Evolutionary conservation across 2,113 vertebrate genomes (phyloP), one percentile per base, ranked within the genome.

Genomic region (Eidolon helvum): DNA sequence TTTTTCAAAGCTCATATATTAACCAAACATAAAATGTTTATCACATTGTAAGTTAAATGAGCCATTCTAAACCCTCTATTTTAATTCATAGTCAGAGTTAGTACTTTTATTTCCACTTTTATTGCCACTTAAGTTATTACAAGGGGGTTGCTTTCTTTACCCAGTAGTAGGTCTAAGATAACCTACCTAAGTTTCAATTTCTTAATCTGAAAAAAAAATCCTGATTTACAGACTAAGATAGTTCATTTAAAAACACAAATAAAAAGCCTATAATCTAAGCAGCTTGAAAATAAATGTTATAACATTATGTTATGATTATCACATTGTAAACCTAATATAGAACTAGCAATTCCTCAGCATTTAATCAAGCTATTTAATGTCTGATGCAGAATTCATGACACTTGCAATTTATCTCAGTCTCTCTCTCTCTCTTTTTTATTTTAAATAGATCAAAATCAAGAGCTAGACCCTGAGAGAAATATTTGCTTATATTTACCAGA

Each of bases 1-100:
- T 92, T 92, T 35, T 95, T 89, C 65, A 88, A 93, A 91, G 66
- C 68, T 77, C 24, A 90, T 26, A 86, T 69, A 91, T 77, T 93
- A 93, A 90, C 69, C 33, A 92, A 88, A 38, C 28, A 94, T 94
- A 87, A 86, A 89, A 59, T 89, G 1, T 43, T 38, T 45, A 50
- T n/a, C 35, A 43, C 72, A 63, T 38, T 83, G 0, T 93, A 96
- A 77, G 48, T 85, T 82, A 78, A 95, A 48, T 59, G 79, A 30
- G 38, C 65, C 50, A 55, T 94, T 94, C 45, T 78, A 89, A 95
- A 94, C 22, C 9, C 30, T 85, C 65, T 45, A 82, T 89, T 82
- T 91, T 83, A 82, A 68, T 88, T 91, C 40, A 59, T 57, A 90
- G 24, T 61, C 19, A 79, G 48, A 93, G 33, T 50, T 88, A 6